Conservation (phyloP, 2,797 vertebrate genomes). For the Lepilemur ruficaudatus region DNA sequence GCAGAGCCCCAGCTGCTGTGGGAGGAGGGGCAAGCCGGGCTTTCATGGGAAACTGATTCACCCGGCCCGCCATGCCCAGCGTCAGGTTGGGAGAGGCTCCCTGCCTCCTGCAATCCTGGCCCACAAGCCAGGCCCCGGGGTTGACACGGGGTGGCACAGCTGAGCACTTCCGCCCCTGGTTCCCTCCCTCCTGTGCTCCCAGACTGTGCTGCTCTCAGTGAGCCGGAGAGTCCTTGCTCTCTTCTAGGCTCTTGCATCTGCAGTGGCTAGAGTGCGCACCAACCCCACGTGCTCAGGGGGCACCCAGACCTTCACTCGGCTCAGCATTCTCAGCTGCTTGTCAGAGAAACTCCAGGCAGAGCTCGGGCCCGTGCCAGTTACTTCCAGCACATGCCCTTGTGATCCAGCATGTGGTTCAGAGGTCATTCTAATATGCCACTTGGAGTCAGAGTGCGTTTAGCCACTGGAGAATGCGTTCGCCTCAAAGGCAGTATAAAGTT, state of each 20-base stretch:
- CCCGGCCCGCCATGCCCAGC: not conserved
- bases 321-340: not conserved
- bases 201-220: not conserved
- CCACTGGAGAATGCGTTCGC: not conserved
- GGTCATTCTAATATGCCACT: not conserved
- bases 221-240: not conserved
- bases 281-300: not conserved
- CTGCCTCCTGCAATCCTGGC: not conserved
- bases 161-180: not conserved
- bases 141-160: not conserved
- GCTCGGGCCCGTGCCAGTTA: not conserved
- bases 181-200: not conserved
- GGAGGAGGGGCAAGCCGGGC: not conserved
- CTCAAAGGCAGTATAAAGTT: not conserved
- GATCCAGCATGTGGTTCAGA: not conserved
- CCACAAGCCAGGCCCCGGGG: not conserved
- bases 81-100: not conserved
- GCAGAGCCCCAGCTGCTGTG: not conserved
- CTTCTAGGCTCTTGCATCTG: not conserved
- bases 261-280: not conserved
- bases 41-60: fast-evolving
- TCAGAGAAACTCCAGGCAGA: not conserved
- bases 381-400: not conserved
- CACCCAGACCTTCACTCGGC: too few relatives aligned
- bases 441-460: not conserved